Conservation (phyloP, 1,140 invertebrate genomes). For the Delia radicum region DNA sequence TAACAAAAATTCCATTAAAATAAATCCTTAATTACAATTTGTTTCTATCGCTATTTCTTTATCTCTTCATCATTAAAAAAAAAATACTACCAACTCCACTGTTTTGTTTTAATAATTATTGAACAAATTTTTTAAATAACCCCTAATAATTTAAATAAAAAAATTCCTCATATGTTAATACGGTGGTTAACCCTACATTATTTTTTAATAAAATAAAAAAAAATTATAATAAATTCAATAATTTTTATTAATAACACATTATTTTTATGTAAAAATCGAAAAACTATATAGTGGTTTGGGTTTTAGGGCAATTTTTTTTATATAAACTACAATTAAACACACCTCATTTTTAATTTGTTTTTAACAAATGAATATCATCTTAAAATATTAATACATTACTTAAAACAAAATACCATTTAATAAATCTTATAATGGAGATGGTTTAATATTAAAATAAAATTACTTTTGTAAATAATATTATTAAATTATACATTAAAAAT, state of each 20-base stretch:
- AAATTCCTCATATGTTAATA: neutral
- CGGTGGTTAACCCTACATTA: neutral
- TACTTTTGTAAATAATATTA: constrained; percentile 18
- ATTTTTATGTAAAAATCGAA: neutral
- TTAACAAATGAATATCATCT: constrained; percentile 28
- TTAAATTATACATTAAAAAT: neutral
- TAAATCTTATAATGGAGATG: constrained; percentile 6
- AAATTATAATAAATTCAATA: too few relatives aligned
- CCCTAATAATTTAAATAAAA: neutral
- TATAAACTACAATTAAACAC: neutral
- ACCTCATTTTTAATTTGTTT: constrained; percentile 10
- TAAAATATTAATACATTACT: neutral
- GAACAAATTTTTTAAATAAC: constrained; percentile 26
- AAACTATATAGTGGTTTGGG: constrained; percentile 2
- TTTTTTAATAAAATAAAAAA: too few relatives aligned
- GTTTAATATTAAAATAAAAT: constrained; percentile 1
- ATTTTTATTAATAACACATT: neutral
- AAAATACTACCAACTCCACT: too few relatives aligned
- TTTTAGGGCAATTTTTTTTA: neutral
- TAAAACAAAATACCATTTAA: neutral
- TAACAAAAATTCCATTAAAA: neutral
- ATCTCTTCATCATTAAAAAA: neutral
- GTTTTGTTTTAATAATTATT: constrained; percentile 12
- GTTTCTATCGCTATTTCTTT: neutral
- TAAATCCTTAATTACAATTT: neutral